Base-by-base conservation (phyloP, 2,888 invertebrate genomes). In the Yponomeuta malinellus region DNA sequence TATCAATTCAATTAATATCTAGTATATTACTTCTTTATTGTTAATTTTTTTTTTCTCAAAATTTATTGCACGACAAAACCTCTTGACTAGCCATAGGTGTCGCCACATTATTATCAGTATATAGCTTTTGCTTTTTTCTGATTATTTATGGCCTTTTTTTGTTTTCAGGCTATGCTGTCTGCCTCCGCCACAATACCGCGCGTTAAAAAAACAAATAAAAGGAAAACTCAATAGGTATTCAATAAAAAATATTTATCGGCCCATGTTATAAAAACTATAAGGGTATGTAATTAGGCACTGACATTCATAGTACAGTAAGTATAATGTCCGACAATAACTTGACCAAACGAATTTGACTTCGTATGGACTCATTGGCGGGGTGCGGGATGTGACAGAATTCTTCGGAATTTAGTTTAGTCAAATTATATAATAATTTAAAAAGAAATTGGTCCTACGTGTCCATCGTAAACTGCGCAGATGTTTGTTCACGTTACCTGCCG, bases 151-250 rank as follows among this genome's bases (percentile, higher is more conserved):
- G 84, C 79, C 77, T 80, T 76, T 76, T 87, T 93, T 87, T 88
- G 87, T 88, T 94, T 95, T 81, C 93, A 95, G 95, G 94, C 94
- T 84, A 89, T 93, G 88, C 90, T 93, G 89, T 89, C 94, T 82
- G 94, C 94, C 82, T 94, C 94, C 86, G 95, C 95, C 82, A 96
- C 96, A 77, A 93, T 96, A 77, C 96, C 96, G 77, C 94, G 95
- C 85, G 94, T 93, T 91, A 95, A 95, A 93, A 95, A 95, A 88
- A 86, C 94, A 29, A 67, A 92, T 84, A 96, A 95, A 93, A 95
- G 95, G 93, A 95, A 95, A 93, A 94, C 91, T 71, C 90, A 90
- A 81, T 91, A 88, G 37, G 43, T 79, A 76, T 68, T 72, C 75
- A 73, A 72, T 75, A 76, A 71, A 70, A 31, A 65, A 33, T 65